Evolutionary conservation across 2,888 invertebrate species (phyloP), one percentile per base, ranked within the genome.

Genomic region (Melanchra persicariae): DNA sequence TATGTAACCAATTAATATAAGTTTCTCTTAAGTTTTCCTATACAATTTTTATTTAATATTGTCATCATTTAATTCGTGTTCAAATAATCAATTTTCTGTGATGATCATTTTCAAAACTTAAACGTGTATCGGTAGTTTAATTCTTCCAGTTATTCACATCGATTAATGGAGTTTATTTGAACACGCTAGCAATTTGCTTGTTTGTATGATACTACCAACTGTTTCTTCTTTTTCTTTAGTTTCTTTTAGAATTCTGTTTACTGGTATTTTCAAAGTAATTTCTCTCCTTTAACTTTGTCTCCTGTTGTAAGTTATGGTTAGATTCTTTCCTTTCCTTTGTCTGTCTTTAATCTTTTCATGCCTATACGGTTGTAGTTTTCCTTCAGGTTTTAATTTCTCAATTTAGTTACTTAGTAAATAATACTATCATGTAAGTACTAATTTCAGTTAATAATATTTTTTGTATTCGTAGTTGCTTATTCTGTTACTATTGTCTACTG

Each of bases 1-100:
- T 66, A 68, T 24, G 52, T 68, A 58, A 58, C 15, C 1, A 57
- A 64, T 34, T 15, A 15, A n/a, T 37, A 45, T 1, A 52, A 77
- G 37, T 47, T 67, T 30, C 1, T 47, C 1, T 63, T 34, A 37
- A 17, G 24, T 2, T n/a, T n/a, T 59, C 22, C n/a, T n/a, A 5
- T 22, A 1, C 34, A 0, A 10, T 5, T 8, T 26, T 19, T n/a
- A 6, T n/a, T 15, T 60, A 10, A 26, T 22, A 43, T 34, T 22
- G 34, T 62, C 26, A 17, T 55, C 19, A 15, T 49, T 47, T 0
- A 8, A 22, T 43, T 8, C 12, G 71, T 66, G 72, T 67, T 76
- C 34, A 43, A 8, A 43, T 72, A 55, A 22, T 43, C 0, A 1
- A 43, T 43, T 70, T 70, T 10, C 6, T 17, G 7, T 34, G 22